These are phyloP conservation scores for Glyptemys insculpta DNA, from an alignment of 2,797 vertebrate species.

Conservation along the genomic window DNA sequence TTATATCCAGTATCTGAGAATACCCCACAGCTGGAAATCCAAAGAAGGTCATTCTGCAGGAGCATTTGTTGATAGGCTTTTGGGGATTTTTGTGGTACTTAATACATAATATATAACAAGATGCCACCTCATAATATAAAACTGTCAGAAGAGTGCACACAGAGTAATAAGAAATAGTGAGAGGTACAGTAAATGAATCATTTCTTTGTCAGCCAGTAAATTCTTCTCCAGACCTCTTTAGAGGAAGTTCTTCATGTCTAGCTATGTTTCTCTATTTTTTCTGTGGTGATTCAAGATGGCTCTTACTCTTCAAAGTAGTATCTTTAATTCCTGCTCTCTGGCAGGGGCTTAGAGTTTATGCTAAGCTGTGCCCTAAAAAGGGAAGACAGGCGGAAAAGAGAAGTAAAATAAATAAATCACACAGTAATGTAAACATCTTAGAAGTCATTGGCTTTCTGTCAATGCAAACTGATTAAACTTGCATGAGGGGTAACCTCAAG, in stretches of 20 bases:
- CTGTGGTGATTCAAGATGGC: not conserved
- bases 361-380: slow-evolving; percentile 25
- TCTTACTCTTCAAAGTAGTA: not conserved
- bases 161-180: not conserved
- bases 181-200: slow-evolving; percentile 1
- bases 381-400: not conserved
- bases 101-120: not conserved
- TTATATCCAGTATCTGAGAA: slow-evolving; percentile 40
- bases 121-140: not conserved
- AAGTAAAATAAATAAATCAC: slow-evolving; percentile 34
- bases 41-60: slow-evolving; percentile 39
- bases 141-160: slow-evolving; percentile 26
- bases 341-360: not conserved
- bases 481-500: not conserved
- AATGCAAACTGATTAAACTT: slow-evolving; percentile 57
- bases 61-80: slow-evolving; percentile 38
- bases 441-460: slow-evolving; percentile 44
- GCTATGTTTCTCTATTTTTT: not conserved
- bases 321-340: not conserved
- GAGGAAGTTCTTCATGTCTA: not conserved
- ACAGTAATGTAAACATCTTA: slow-evolving; percentile 27
- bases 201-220: slow-evolving; percentile 28
- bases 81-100: slow-evolving; percentile 1
- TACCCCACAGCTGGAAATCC: slow-evolving; percentile 45
- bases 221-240: slow-evolving; percentile 36